Conservation (phyloP, 2,888 invertebrate genomes). For the Acanthoscelides obtectus region DNA sequence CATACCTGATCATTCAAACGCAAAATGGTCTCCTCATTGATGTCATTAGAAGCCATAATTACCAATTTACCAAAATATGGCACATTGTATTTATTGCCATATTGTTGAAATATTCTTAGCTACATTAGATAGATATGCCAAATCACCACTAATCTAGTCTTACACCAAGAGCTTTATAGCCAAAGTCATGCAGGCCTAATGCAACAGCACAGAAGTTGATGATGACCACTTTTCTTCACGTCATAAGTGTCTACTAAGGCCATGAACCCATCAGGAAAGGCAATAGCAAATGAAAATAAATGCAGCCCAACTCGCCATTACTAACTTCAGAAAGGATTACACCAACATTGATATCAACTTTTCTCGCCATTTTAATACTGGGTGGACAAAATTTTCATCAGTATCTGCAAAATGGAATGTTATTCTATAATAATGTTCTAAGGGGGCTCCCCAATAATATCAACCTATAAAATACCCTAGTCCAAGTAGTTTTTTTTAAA, state of each 20-base stretch:
- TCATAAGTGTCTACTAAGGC: slow-evolving; percentile 98
- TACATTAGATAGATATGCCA: slow-evolving; percentile 88
- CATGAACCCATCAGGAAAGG: slow-evolving; percentile 91
- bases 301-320: slow-evolving; percentile 91
- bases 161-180: slow-evolving; percentile 84
- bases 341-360: slow-evolving; percentile 61
- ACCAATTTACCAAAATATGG: slow-evolving; percentile 80
- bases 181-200: slow-evolving; percentile 82
- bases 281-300: slow-evolving; percentile 88
- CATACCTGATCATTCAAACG: slow-evolving; percentile 90
- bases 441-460: no score
- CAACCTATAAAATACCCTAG: no score
- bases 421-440: no score
- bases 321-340: slow-evolving; percentile 82
- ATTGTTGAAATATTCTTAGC: slow-evolving; percentile 55
- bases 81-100: slow-evolving; percentile 69
- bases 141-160: slow-evolving; percentile 95
- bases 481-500: no score
- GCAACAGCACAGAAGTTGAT: slow-evolving; percentile 96
- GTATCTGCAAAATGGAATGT: not conserved
- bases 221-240: slow-evolving; percentile 93
- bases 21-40: slow-evolving; percentile 96
- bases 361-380: slow-evolving; percentile 64
- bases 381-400: slow-evolving; percentile 56
- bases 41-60: slow-evolving; percentile 98